These are phyloP conservation scores for Lottia gigantea DNA, from an alignment of 2,888 invertebrate species.

Conservation along the genomic window DNA sequence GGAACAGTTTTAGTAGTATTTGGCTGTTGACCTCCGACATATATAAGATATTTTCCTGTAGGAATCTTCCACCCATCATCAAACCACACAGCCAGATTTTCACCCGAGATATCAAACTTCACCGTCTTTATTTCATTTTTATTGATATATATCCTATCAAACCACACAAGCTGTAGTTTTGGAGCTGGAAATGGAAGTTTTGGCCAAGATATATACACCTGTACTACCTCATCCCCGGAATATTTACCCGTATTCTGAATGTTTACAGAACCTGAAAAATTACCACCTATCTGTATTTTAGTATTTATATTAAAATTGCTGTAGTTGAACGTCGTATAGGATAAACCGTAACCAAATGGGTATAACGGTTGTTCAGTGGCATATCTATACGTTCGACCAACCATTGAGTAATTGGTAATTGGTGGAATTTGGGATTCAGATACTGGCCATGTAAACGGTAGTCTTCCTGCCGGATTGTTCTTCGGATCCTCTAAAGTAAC, in stretches of 20 bases:
- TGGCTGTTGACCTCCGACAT: conserved; percentile 2
- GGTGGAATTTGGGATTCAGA: conserved; percentile 38
- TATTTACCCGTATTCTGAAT: conserved; percentile 47
- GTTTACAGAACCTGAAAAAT: conserved; percentile 41
- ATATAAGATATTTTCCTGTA: conserved; percentile 36
- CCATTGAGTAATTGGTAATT: conserved; percentile 47
- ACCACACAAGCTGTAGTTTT: conserved; percentile 47
- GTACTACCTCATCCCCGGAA: conserved; percentile 54
- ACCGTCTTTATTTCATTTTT: conserved; percentile 26
- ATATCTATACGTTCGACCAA: conserved; percentile 55
- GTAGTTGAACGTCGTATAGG: conserved; percentile 44
- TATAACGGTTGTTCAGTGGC: conserved; percentile 47
- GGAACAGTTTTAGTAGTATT: neutral
- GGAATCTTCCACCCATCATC: conserved; percentile 44
- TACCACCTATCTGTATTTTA: conserved; percentile 39
- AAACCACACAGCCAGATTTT: conserved; percentile 50
- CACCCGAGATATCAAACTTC: conserved; percentile 35
- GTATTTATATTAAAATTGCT: conserved; percentile 26
- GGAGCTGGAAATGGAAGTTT: conserved; percentile 45
- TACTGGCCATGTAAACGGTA: conserved; percentile 62
- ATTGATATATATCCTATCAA: conserved; percentile 35
- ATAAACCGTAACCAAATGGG: conserved; percentile 56
- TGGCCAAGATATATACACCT: conserved; percentile 57
- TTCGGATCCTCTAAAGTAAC: conserved; percentile 36
- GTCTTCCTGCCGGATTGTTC: conserved; percentile 54